Conservation (phyloP, 2,888 invertebrate species). For the Zootermopsis nevadensis region DNA sequence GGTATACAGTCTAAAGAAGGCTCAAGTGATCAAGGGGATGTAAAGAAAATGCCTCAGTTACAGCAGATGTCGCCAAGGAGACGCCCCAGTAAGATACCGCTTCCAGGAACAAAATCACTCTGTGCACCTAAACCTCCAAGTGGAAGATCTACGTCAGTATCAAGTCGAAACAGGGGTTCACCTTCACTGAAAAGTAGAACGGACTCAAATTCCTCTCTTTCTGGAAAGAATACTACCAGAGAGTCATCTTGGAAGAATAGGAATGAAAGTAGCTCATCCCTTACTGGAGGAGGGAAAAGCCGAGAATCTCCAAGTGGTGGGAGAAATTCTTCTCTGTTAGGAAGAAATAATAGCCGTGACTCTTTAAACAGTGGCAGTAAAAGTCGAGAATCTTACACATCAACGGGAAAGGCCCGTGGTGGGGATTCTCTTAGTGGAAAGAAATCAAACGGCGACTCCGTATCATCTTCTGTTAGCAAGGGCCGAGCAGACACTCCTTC, state of each 20-base stretch:
- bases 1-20: slow-evolving; percentile 57
- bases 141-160: slow-evolving; percentile 18
- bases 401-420: slow-evolving; percentile 58
- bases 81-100: slow-evolving; percentile 78
- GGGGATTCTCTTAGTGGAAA: slow-evolving; percentile 60
- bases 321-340: slow-evolving; percentile 53
- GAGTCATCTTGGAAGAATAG: slow-evolving; percentile 44
- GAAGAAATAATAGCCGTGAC: slow-evolving; percentile 60
- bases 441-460: slow-evolving; percentile 48
- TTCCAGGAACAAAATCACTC: slow-evolving; percentile 67
- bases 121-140: slow-evolving; percentile 49
- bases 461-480: slow-evolving; percentile 28
- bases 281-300: slow-evolving; percentile 33
- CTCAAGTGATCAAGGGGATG: slow-evolving; percentile 55
- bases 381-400: slow-evolving; percentile 57
- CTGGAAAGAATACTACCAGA: slow-evolving; percentile 27
- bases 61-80: slow-evolving; percentile 60
- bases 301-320: slow-evolving; percentile 39
- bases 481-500: slow-evolving; percentile 27
- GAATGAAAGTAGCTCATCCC: slow-evolving; percentile 45
- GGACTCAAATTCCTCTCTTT: slow-evolving; percentile 41
- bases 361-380: slow-evolving; percentile 60
- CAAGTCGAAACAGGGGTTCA: slow-evolving; percentile 30
- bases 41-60: slow-evolving; percentile 59
- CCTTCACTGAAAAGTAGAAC: slow-evolving; percentile 31